Base-by-base conservation (phyloP, 2,113 vertebrate species). In the Engystomops pustulosus region DNA sequence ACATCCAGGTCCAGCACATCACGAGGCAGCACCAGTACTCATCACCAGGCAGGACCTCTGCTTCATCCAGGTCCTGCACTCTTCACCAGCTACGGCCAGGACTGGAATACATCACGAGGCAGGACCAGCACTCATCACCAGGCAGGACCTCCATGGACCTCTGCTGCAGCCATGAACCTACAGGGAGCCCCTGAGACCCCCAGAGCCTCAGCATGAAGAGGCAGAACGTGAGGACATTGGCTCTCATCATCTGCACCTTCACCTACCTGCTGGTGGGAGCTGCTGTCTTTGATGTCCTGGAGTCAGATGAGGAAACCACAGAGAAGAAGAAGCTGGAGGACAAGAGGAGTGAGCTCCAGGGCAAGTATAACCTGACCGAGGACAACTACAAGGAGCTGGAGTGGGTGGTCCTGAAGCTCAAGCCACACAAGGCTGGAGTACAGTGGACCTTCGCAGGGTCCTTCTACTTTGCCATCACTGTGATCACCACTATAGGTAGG, bases 401-500 rank as follows among this genome's bases (percentile, higher is more conserved):
- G 90, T 87, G 88, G 86, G 95, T 97, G 83, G 96, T 98, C 80
- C 90, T 98, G 90, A 92, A 94, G 89, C 95, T 97, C 44, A 98
- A 98, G 90, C 96, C 96, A 60, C 97, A 98, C 91, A 97, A 97
- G 91, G 96, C 96, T 81, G 97, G 96, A 20, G 91, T 97, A 87
- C 96, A 98, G 94, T 98, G 97, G 97, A 92, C 90, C 87, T 98
- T 98, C 92, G 94, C 96, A 62, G 97, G 97, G 25, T 98, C 97
- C 53, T 98, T 98, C 90, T 98, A 98, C 90, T 98, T 98, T 92
- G 97, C 97, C 90, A 98, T 98, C 93, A 98, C 97, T 81, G 96
- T 98, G 89, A 97, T 98, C 91, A 98, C 97, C 32, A 98, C 97
- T 30, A 98, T 98, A 91, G 97, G 97, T 98, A 94, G 89, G 88